Evolutionary conservation across 2,113 vertebrate species (phyloP), one percentile per base, ranked within the genome.

Genomic region (Hyperopisus bebe): DNA sequence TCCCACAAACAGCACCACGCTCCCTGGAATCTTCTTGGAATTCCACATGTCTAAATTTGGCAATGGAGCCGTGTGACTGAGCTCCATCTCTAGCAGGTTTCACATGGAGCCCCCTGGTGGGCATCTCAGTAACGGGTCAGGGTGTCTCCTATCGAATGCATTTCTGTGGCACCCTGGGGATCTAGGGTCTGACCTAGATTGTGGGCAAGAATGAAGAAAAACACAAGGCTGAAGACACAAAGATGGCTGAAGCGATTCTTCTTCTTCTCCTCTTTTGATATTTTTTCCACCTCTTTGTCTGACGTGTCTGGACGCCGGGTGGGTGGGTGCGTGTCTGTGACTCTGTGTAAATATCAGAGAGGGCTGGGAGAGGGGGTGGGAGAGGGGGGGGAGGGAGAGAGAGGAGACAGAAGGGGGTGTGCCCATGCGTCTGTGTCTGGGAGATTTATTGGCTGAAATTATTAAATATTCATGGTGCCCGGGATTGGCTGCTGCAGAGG

Each of bases 401-500:
- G 44, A n/a, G 83, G 47, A 86, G 83, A 47, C 24, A n/a, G 83
- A 47, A 50, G 83, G 15, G 83, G 83, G 83, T 66, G 62, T 74
- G 88, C 83, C 2, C 55, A 10, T 87, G 89, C 27, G 31, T 27
- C 10, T 90, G 82, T 90, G 89, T 70, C 82, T 66, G 39, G 31
- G 86, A 35, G 50, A 77, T 82, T 92, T 91, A 7, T 90, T 89
- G 91, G 91, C 94, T 92, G 93, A 93, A 92, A 90, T 93, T 93
- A 95, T 92, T 93, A 93, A 88, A 92, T 94, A 90, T 92, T 46
- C 90, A 70, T 6, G 53, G 11, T 87, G 87, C 87, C 90, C 31
- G 90, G 0, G 93, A 95, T 95, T 96, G 95, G 95, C 93, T 94
- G 91, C 48, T 6, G 90, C 84, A 77, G 62, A 91, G 91, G 93